Evolutionary conservation across 2,797 vertebrate genomes (phyloP).

Genomic region (Podarcis siculus): DNA sequence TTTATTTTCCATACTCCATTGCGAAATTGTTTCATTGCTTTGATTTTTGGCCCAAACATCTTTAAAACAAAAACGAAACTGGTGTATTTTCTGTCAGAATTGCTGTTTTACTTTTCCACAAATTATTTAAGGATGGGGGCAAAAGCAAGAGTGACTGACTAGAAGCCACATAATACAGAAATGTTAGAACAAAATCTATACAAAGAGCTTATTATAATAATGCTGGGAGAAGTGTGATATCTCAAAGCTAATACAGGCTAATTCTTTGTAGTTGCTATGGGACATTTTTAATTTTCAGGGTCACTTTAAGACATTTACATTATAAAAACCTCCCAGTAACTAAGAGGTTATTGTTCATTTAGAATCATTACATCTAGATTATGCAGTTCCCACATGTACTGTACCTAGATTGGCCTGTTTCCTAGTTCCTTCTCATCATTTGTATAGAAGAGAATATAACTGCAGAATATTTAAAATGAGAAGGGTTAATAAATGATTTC

Average conservation of each 20-base stretch:
- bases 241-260: background rate
- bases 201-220: conserved; percentile 18
- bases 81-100: conserved; percentile 39
- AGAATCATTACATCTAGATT: conserved; percentile 17
- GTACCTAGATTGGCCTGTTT: conserved; percentile 26
- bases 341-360: conserved; percentile 54
- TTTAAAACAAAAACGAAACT: background rate
- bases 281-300: conserved; percentile 46
- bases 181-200: background rate
- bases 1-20: background rate
- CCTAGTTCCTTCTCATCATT: conserved; percentile 36
- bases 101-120: conserved; percentile 17
- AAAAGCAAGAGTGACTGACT: background rate
- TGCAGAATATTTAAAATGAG: conserved; percentile 56
- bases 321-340: conserved; percentile 30
- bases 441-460: conserved; percentile 31
- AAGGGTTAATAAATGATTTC: conserved; percentile 54
- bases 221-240: background rate
- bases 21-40: conserved; percentile 5
- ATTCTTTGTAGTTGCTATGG: background rate
- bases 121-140: background rate
- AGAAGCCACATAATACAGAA: background rate
- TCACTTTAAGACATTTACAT: conserved; percentile 50
- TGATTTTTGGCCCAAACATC: conserved; percentile 43
- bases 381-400: conserved; percentile 20